phyloP scores from a whole-genome alignment of 2,797 vertebrate genomes.

The Petrocephalus schoutedeni region DNA sequence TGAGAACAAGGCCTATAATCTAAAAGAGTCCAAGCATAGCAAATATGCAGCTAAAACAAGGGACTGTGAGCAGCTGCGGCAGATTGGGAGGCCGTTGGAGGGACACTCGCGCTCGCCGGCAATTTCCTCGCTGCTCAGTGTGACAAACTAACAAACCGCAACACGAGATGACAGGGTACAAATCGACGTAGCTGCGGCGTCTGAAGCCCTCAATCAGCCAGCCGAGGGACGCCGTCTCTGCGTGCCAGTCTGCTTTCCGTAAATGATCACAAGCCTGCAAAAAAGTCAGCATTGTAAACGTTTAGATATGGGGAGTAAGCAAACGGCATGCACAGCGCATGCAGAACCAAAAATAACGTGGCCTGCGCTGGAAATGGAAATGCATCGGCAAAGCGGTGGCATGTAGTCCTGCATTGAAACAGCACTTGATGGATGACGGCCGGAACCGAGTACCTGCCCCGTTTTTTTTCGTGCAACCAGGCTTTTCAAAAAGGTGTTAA shows the following conservation, averaged over 20 bases:
- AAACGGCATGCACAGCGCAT: background rate
- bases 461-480: background rate
- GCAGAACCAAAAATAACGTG: background rate
- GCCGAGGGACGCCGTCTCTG: background rate
- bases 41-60: constrained; percentile 27
- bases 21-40: constrained; percentile 42
- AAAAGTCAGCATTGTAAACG: background rate
- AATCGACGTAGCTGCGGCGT: background rate
- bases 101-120: background rate
- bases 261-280: background rate
- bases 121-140: background rate
- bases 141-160: background rate
- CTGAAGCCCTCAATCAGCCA: background rate
- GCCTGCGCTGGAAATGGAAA: background rate
- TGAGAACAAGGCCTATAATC: constrained; percentile 33
- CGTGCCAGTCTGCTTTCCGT: background rate
- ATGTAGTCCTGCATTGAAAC: background rate
- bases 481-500: constrained; percentile 14
- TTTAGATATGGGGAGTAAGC: background rate
- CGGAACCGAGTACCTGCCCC: background rate
- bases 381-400: background rate
- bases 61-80: background rate
- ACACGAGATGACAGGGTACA: background rate
- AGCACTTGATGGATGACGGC: background rate
- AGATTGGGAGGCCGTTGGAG: background rate